Base-by-base conservation (phyloP, 2,113 vertebrate species). In the Ciconia maguari region DNA sequence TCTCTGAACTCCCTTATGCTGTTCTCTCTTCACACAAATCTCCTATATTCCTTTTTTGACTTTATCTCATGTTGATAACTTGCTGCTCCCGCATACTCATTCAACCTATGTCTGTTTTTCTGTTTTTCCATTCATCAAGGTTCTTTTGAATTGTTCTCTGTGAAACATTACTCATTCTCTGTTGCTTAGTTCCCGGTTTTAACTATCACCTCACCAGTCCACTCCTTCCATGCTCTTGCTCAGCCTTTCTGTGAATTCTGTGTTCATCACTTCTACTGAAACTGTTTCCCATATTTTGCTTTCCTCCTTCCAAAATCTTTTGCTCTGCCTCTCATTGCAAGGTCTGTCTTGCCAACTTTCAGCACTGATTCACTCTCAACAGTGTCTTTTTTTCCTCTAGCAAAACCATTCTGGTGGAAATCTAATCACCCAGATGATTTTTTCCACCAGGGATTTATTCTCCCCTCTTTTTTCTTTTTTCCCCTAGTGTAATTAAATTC, bases 151-250 rank as follows among this genome's bases (percentile, higher is more conserved):
- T 91, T 89, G 66, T 87, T 93, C 51, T 72, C 62, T 76, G 60
- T 89, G 94, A 78, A 94, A 89, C 60, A 20, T 93, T 95, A 84
- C 69, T 96, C 74, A 78, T 91, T 94, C 32, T 81, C 74, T 68
- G 83, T 89, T 95, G 83, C 93, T 94, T 96, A 82, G 94, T 41
- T 96, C 52, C 79, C 64, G 81, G 0, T 46, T 93, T 97, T 92
- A 93, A 95, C 91, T 69, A 15, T 76, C 34, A 22, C 32, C 7
- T 46, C 8, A 20, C 89, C 66, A 69, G 70, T 61, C 52, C 24
- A 29, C n/a, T 78, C n/a, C 32, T 94, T 25, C 76, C 36, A 27
- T 61, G 61, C 46, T 95, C 29, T 91, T 1, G 1, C 58, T 17
- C 42, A 60, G 34, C 51, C 36, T 78, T 79, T 49, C 64, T 46